Evolutionary conservation across 2,113 vertebrate species (phyloP), one percentile per base, ranked within the genome.

Genomic region (Notiomystis cincta): DNA sequence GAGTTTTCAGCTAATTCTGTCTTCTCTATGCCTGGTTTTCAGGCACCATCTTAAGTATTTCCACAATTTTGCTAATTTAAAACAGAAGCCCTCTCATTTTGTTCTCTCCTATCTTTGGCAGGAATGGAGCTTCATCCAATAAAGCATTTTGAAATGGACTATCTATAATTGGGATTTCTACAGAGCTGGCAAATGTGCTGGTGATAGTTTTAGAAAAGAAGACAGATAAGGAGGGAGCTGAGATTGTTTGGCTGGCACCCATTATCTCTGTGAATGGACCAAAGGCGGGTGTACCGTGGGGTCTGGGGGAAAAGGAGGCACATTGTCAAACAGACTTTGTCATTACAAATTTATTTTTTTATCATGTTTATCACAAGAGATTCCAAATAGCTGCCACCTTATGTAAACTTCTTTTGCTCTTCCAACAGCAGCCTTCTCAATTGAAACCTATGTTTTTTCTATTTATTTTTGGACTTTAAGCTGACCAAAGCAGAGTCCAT

Each of bases 131-230:
- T 72, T 88, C 64, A 93, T 81, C 44, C 64, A 77, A 77, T 9
- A 64, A 50, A 19, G 16, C 38, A 88, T 70, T 88, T 81, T 80
- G 50, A 94, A 92, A 90, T 33, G 47, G 71, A 56, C 56, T 92
- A 86, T 93, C 90, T 94, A 84, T 93, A 95, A 95, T 9, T 87
- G 71, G 31, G 40, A 90, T 87, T 95, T 93, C 64, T 77, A 60
- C 67, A 83, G 69, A 83, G 62, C 51, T 94, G 47, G 61, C 33
- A 90, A 94, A 88, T 78, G 31, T 67, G 47, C 20, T 73, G 64
- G 58, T 44, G 71, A 73, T 37, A 45, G 38, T 75, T 89, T 92
- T 76, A 65, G 83, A 83, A 94, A 93, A 87, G 37, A 60, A 31
- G 40, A 44, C 17, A 84, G 80, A 87, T 93, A 92, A 92, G 57